Base-by-base conservation (phyloP, 2,888 invertebrate species). In the Atrina japonica region DNA sequence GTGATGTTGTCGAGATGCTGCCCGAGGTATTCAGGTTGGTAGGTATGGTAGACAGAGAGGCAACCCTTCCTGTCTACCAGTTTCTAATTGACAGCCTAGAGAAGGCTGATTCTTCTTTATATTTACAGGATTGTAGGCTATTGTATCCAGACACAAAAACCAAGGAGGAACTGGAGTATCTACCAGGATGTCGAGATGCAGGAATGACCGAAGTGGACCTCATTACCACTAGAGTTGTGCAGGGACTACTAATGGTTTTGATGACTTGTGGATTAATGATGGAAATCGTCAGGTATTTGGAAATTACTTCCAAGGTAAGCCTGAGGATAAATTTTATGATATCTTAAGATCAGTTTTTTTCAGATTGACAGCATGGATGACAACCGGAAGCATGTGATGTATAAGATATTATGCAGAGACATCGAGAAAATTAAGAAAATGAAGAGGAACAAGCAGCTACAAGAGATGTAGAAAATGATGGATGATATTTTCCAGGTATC, bases 41-140 rank as follows among this genome's bases (percentile, higher is more conserved):
- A 23, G 23, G 56, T 56, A 40, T 56, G 3, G 18, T 56, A 2
- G 56, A 56, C 21, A 7, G 45, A 14, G 59, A 59, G 25, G 59
- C 59, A 1, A 23, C 1, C 40, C 45, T 45, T 43, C 59, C 59
- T 23, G 45, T 59, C 43, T 59, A 16, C 16, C 23, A 43, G 2
- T 43, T 25, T 43, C 11, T 60, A 25, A 49, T 2, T 29, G n/a
- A 27, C 27, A 9, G 21, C 16, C 45, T 59, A 9, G 43, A 45
- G 25, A 59, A 27, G 23, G 43, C 18, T 41, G 59, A 47, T 47
- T n/a, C 45, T 59, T 23, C 16, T 47, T 47, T 18, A 47, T 14
- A 29, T 47, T 16, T 29, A 18, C 60, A 60, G 60, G 60, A 25
- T 18, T 60, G 60, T 30, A 45, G 3, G 9, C 27, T n/a, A 2